phyloP scores from a whole-genome alignment of 2,888 invertebrate species.

The Pterobdella sp. region DNA sequence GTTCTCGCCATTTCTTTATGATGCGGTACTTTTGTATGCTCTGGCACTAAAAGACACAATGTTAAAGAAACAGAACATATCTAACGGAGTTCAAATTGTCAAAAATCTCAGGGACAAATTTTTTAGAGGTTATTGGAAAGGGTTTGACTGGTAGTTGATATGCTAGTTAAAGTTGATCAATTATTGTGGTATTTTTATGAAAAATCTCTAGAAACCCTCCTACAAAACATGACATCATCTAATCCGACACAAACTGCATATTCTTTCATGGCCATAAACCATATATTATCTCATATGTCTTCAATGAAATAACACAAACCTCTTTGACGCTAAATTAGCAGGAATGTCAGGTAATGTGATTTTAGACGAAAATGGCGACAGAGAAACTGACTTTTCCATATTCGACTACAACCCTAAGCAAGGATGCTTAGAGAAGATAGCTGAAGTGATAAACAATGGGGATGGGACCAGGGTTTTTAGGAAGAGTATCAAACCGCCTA shows the following conservation, averaged over 20 bases:
- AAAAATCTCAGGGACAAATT: conserved; percentile 29
- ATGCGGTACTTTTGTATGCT: conserved; percentile 38
- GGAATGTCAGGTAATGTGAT: conserved; percentile 44
- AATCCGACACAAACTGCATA: not conserved
- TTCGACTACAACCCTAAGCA: conserved; percentile 39
- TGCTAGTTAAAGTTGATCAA: not conserved
- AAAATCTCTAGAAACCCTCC: not conserved
- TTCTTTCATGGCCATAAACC: not conserved
- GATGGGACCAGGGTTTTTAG: conserved; percentile 29
- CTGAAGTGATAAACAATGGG: conserved; percentile 34
- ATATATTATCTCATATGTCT: not conserved
- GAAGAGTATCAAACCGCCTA: not conserved
- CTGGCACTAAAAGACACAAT: conserved; percentile 36
- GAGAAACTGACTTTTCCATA: conserved; percentile 46
- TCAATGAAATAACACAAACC: not conserved
- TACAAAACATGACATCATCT: not conserved
- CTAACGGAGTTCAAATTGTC: conserved; percentile 29
- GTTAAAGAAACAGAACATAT: conserved; percentile 29
- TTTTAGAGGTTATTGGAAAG: conserved; percentile 28
- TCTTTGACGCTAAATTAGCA: conserved; percentile 27
- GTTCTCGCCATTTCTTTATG: conserved; percentile 37
- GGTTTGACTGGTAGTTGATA: not conserved
- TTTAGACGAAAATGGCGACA: conserved; percentile 44
- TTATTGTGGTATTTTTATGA: no score
- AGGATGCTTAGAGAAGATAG: conserved; percentile 33